Evolutionary conservation across 1,140 invertebrate species (phyloP).

Genomic region (Cotesia chilonis): DNA sequence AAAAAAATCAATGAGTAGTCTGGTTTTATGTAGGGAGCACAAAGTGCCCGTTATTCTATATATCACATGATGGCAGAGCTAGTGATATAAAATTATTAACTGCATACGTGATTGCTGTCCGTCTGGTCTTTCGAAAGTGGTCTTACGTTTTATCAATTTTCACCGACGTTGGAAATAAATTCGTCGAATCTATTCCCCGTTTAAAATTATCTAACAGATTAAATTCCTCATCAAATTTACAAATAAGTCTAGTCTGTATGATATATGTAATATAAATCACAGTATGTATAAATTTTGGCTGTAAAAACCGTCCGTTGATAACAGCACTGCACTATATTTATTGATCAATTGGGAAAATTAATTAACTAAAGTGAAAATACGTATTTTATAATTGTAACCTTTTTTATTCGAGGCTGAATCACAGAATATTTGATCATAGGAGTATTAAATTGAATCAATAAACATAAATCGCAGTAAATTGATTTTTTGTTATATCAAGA

Average conservation of each 20-base stretch:
- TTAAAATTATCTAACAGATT: background rate
- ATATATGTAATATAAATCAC: background rate
- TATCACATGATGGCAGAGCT: conserved; percentile 29
- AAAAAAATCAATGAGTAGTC: background rate
- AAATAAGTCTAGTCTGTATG: background rate
- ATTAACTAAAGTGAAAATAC: too few species aligned
- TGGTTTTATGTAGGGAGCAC: conserved; percentile 37
- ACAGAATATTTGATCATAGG: too few species aligned
- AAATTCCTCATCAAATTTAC: conserved; percentile 21
- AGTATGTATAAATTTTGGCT: too few species aligned
- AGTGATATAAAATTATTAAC: conserved; percentile 37
- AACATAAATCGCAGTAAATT: too few species aligned
- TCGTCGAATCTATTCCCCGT: conserved; percentile 15
- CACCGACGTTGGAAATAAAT: conserved; percentile 20
- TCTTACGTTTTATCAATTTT: conserved; percentile 26
- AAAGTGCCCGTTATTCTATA: conserved; percentile 26
- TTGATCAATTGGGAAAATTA: too few species aligned
- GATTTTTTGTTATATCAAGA: too few species aligned
- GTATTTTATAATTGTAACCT: too few species aligned
- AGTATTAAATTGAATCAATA: too few species aligned
- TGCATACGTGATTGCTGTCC: conserved; percentile 36
- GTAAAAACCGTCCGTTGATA: too few species aligned
- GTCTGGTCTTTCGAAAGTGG: conserved; percentile 4
- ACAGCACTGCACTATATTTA: too few species aligned
- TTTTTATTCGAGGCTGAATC: too few species aligned